Percentiles rank a stretch among this genome's conserved stretches.
Conservation (phyloP, 2,797 vertebrate species). For the Heliangelus exortis region DNA sequence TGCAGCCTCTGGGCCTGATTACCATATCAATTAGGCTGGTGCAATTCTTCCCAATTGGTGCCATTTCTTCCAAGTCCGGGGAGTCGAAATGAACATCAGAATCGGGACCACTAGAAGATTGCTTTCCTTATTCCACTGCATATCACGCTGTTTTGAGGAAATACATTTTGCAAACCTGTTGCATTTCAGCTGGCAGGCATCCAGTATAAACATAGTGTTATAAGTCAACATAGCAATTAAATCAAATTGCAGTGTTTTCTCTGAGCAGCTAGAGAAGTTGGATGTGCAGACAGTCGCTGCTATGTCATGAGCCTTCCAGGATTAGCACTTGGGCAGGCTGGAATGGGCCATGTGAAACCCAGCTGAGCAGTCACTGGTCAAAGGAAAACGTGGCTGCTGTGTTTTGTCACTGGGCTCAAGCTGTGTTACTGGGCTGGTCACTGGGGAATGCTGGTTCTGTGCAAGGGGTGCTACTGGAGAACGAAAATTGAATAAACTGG, state of each 20-base stretch:
- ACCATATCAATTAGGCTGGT: constrained; percentile 34
- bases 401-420: not conserved
- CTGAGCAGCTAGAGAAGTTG: constrained; percentile 25
- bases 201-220: constrained; percentile 55
- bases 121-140: constrained; percentile 15
- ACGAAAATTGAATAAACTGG: not conserved
- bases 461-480: not conserved
- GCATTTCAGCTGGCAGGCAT: constrained; percentile 58
- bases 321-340: not conserved
- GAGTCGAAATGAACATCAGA: not conserved
- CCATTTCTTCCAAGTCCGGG: constrained; percentile 11
- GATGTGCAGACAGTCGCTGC: constrained; percentile 38
- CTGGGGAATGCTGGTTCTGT: not conserved
- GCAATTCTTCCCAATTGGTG: not conserved
- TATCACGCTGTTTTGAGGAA: constrained; percentile 47
- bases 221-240: constrained; percentile 70
- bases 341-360: not conserved
- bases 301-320: not conserved
- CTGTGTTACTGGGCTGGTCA: not conserved
- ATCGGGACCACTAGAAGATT: not conserved
- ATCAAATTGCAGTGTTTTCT: constrained; percentile 60
- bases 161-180: constrained; percentile 51
- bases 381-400: not conserved
- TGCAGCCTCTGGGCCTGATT: constrained; percentile 51
- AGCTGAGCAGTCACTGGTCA: not conserved